Conservation (phyloP, 2,113 vertebrate genomes). For the Athene noctua region DNA sequence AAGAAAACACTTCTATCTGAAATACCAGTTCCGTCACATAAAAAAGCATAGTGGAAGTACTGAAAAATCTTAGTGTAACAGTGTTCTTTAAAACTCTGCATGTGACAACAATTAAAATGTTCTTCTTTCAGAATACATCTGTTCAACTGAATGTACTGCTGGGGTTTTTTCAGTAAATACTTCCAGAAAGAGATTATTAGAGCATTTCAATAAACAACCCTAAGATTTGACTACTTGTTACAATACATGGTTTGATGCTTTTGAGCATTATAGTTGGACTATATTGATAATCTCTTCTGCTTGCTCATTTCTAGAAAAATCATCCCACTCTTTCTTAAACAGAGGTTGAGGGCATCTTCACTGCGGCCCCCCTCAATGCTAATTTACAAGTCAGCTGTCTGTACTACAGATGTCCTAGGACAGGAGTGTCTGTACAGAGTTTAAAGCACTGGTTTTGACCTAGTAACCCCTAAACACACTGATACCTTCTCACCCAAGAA, state of each 20-base stretch:
- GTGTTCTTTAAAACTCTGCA: slow-evolving; percentile 18
- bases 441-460: not conserved
- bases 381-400: not conserved
- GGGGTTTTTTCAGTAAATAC: not conserved
- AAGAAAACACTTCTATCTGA: slow-evolving; percentile 32
- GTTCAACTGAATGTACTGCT: slow-evolving; percentile 6
- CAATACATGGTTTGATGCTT: not conserved
- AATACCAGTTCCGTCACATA: not conserved
- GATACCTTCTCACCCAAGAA: not conserved
- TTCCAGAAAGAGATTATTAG: slow-evolving; percentile 34
- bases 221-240: not conserved
- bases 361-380: not conserved
- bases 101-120: slow-evolving; percentile 22
- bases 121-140: slow-evolving; percentile 40
- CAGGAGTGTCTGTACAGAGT: not conserved
- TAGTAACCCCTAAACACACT: not conserved
- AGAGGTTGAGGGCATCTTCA: not conserved
- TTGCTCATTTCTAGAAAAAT: not conserved
- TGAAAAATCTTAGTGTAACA: not conserved
- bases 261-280: not conserved
- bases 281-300: not conserved
- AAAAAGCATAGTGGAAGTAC: slow-evolving; percentile 12
- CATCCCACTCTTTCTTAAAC: not conserved
- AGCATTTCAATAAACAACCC: not conserved
- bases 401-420: not conserved